Base-by-base conservation (phyloP, 2,113 vertebrate species). In the Polypterus bichir region DNA sequence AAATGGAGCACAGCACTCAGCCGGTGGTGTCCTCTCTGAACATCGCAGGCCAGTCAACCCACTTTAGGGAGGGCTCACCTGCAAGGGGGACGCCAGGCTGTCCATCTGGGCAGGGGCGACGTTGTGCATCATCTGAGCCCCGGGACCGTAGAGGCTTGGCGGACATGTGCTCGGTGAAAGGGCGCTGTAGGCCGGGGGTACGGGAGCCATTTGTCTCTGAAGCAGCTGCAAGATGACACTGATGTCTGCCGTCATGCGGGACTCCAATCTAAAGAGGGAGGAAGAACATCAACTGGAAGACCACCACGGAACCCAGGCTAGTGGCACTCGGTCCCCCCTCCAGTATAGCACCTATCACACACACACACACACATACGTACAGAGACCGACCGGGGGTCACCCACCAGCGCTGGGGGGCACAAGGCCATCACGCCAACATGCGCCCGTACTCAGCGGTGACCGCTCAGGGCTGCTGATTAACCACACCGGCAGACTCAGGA, bases 181-280 rank as follows among this genome's bases (percentile, higher is more conserved):
- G 5, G 86, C 83, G 55, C 89, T 87, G 76, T 88, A 97, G 0
- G 89, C 84, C 0, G 90, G 84, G 0, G 88, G 89, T 59, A 91
- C 89, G 47, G 86, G 91, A 56, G 87, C 81, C 70, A 86, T 79
- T 75, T 95, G 90, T 65, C 91, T 86, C 76, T 93, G 93, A 62
- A 98, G 88, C 60, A 98, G 88, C 85, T 97, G 91, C 52, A 97
- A 87, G 77, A 98, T 93, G 72, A 84, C 79, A 7, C 74, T 89
- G 73, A 98, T 91, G 62, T 98, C 94, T 61, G 94, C 86, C 3
- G 90, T 89, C 91, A 98, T 85, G 11, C 90, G 88, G 62, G 87
- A 91, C 81, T 98, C 96, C 83, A 98, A 68, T 71, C 94, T 98
- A 67, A 10, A 57, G 57, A 62, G 10, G 47, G 3, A 65, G 46